phyloP scores from a whole-genome alignment of 2,797 vertebrate genomes.

The Scomberomorus guttatus region DNA sequence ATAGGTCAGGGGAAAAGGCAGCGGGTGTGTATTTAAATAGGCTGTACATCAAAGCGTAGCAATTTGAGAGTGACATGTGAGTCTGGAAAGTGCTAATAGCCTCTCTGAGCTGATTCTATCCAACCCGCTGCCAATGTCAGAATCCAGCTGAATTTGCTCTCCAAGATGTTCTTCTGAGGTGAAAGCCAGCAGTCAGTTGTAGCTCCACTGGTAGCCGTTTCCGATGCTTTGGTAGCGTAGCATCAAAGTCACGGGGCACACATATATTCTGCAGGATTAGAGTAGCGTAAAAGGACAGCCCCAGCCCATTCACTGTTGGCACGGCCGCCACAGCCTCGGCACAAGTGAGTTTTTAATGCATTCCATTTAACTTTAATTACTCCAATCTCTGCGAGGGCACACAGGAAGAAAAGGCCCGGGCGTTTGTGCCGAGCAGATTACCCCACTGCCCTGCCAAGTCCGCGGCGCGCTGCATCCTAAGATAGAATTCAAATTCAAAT shows the following conservation, averaged over 20 bases:
- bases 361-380: conserved; percentile 94
- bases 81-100: conserved; percentile 78
- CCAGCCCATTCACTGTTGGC: conserved; percentile 88
- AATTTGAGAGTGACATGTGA: conserved; percentile 75
- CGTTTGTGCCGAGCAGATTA: conserved; percentile 93
- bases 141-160: conserved; percentile 84
- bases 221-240: conserved; percentile 83
- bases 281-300: conserved; percentile 87
- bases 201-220: conserved; percentile 79
- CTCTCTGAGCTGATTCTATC: conserved; percentile 77
- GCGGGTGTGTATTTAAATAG: conserved; percentile 70
- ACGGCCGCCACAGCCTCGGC: conserved; percentile 87
- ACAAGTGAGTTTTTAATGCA: conserved; percentile 90
- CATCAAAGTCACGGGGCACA: conserved; percentile 87
- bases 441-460: conserved; percentile 92
- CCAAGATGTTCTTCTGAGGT: conserved; percentile 83
- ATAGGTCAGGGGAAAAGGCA: conserved; percentile 70
- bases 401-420: conserved; percentile 90
- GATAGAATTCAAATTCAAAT: conserved; percentile 95
- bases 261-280: conserved; percentile 87
- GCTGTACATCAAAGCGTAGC: conserved; percentile 71
- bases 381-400: conserved; percentile 91
- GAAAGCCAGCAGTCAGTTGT: conserved; percentile 82
- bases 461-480: conserved; percentile 88
- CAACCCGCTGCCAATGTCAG: conserved; percentile 77